Evolutionary conservation across 2,113 vertebrate genomes (phyloP), one percentile per base, ranked within the genome.

Genomic region (Hymenochirus boettgeri): DNA sequence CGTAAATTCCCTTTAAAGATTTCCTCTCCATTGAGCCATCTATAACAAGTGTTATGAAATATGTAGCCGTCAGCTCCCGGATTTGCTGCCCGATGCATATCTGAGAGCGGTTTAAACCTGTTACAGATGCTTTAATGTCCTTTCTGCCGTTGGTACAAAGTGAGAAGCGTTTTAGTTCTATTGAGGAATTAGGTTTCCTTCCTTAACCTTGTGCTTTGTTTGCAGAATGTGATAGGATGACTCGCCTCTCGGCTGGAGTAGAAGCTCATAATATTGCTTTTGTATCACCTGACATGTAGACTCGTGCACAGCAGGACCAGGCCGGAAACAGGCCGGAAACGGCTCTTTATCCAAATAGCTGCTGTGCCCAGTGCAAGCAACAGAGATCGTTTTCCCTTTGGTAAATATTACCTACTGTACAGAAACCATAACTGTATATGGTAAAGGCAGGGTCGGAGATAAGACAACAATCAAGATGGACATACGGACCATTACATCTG

Each of bases 211-310:
- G 10, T 55, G 52, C 52, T 55, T 55, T 18, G 26, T n/a, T 31
- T 27, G 52, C 52, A 55, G 9, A 55, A 55, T 55, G 24, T 55
- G 52, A 53, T 53, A 53, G 23, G 23, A 15, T 17, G 27, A 18
- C 53, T 29, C 5, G 54, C 54, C 19, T 57, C 29, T 2, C 18
- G 17, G 21, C 24, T 53, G 21, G 3, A 24, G 21, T 23, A 17
- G 18, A 27, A 29, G 52, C 7, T 33, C 3, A 56, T 11, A 56
- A 33, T 33, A 33, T 56, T 56, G 53, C 26, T 56, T 54, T 54
- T 54, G 25, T 29, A 13, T 54, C 52, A 54, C 52, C 52, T 54
- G 53, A 55, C 53, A 26, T 55, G 17, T n/a, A 55, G 24, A 17
- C 50, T 17, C 27, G 24, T 19, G 25, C 8, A 5, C 26, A 31